These are phyloP conservation scores for Amiota communis DNA, from an alignment of 2,888 invertebrate species.

Conservation along the genomic window DNA sequence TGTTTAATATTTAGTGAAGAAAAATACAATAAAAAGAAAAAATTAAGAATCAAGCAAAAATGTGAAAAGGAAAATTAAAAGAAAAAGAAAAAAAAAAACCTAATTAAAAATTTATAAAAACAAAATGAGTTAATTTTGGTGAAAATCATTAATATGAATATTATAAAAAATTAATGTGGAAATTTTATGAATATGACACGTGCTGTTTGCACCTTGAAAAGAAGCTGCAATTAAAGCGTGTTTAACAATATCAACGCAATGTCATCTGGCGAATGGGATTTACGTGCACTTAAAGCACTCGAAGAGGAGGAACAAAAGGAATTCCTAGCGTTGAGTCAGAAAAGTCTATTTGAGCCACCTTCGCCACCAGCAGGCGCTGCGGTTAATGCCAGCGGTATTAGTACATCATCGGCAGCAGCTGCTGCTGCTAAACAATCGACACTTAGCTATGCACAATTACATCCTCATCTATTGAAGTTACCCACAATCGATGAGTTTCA, in stretches of 20 bases:
- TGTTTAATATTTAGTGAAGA: neutral
- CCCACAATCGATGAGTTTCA: conserved; percentile 71
- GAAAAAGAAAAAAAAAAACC: neutral
- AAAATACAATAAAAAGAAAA: neutral
- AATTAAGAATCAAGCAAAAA: conserved; percentile 18
- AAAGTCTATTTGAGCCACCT: conserved; percentile 66
- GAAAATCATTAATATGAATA: too few relatives aligned
- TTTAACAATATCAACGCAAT: conserved; percentile 46
- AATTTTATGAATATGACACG: neutral
- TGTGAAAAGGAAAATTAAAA: conserved; percentile 33
- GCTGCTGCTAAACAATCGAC: conserved; percentile 38
- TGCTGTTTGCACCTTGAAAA: neutral
- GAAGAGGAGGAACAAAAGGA: conserved; percentile 72
- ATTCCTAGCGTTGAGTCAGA: conserved; percentile 70
- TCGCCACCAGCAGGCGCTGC: conserved; percentile 51
- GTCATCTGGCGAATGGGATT: conserved; percentile 73
- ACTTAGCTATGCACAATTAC: conserved; percentile 61
- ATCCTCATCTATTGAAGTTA: conserved; percentile 67
- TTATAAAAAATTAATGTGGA: neutral
- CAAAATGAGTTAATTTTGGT: neutral
- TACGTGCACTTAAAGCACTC: conserved; percentile 72
- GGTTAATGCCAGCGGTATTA: conserved; percentile 32
- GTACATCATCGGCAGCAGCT: conserved; percentile 9
- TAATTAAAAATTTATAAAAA: neutral
- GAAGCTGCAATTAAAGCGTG: neutral